Evolutionary conservation across 64 coral and sea anemone species (phyloP), one percentile per base, ranked within the genome.

Genomic region (Stichodactyla mertensii): DNA sequence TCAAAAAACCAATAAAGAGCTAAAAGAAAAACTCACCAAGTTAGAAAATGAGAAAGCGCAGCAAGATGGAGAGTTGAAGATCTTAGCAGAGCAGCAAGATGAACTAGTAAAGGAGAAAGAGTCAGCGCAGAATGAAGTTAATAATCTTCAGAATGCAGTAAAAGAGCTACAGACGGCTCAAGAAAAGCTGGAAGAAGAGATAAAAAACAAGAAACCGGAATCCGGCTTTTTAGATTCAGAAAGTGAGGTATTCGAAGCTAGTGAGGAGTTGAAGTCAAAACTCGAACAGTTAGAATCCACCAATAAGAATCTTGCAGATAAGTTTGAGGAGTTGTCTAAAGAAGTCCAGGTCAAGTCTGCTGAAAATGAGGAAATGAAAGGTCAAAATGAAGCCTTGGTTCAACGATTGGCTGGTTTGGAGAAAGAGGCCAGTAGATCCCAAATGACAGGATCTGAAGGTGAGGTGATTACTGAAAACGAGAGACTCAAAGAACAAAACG

Each of bases 361-460:
- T 7, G 80, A 92, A 28, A 64, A 61, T 24, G 83, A 92, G 16
- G 12, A 74, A n/a, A 15, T 92, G 12, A 88, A 92, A 16, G 64
- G 87, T 71, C 90, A 95, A 22, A 95, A 92, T 61, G 86, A 87
- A 28, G 58, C 15, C 6, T 24, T 95, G 55, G 85, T 77, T 0
- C 82, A 82, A n/a, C 66, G 87, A 85, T 14, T 92, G 45, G 88
- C 94, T 4, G 64, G 54, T 18, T 22, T 96, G n/a, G 91, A 93
- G 86, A 96, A 96, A 85, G 94, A 96, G 77, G 91, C 94, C 0
- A 96, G 82, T 59, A 81, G 94, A 36, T 96, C 94, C 4, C 94
- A 96, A 66, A 96, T 96, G 94, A 89, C 94, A 4, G 94, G 94
- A 9, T 96, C 94, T 54, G 94, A 96, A 83, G 94, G 88, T 0